These are phyloP conservation scores for Tachuris rubrigastra DNA, from an alignment of 2,113 vertebrate genomes.

Conservation along the genomic window DNA sequence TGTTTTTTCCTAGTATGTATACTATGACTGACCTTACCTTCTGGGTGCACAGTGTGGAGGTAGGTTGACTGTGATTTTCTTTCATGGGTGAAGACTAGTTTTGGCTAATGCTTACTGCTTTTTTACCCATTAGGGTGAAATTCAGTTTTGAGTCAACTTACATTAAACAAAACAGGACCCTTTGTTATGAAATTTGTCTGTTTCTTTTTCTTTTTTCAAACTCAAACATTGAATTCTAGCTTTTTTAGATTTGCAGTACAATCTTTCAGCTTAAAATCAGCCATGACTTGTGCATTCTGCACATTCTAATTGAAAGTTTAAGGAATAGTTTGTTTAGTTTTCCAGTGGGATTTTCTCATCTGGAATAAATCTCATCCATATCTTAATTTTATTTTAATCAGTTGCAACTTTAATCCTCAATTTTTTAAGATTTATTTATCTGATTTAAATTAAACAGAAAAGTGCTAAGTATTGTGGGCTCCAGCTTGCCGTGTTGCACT, in stretches of 20 bases:
- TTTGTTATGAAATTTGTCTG: not conserved
- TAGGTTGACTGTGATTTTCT: not conserved
- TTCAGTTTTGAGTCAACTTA: not conserved
- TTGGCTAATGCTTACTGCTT: not conserved
- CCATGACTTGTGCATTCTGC: not conserved
- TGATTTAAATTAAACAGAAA: conserved; percentile 16
- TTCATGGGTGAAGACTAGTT: not conserved
- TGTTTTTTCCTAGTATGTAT: not conserved
- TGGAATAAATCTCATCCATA: not conserved
- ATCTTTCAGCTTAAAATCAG: not conserved
- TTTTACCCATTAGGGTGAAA: not conserved
- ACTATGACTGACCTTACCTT: not conserved
- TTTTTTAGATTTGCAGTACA: not conserved
- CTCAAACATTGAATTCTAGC: not conserved
- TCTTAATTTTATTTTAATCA: not conserved
- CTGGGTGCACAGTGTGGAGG: not conserved
- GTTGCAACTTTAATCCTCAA: not conserved
- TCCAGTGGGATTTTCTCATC: not conserved
- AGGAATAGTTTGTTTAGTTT: not conserved
- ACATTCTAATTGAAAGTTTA: not conserved
- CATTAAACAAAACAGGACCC: not conserved
- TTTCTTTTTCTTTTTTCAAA: not conserved
- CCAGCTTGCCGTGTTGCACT: not conserved
- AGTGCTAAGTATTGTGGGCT: not conserved
- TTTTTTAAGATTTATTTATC: not conserved